Evolutionary conservation across 2,797 vertebrate genomes (phyloP).

Genomic region (Macropus fuliginosus): DNA sequence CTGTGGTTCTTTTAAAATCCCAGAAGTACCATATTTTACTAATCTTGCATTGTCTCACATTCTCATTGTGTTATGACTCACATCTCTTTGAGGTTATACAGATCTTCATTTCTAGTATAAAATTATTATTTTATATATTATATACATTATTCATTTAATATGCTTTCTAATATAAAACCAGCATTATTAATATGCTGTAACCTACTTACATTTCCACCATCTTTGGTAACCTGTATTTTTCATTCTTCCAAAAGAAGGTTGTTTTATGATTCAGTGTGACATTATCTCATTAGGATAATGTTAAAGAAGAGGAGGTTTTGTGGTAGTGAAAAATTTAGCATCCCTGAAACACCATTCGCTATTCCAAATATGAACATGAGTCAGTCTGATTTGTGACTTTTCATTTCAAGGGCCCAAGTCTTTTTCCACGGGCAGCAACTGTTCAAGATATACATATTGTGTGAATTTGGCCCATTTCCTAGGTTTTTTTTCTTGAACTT

Average conservation of each 20-base stretch:
- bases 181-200: background rate
- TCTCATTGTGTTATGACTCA: background rate
- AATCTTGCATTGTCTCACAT: background rate
- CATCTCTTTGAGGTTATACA: background rate
- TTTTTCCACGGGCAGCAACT: background rate
- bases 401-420: background rate
- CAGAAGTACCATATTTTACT: background rate
- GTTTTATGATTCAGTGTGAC: background rate
- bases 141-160: too few species aligned
- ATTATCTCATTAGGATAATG: background rate
- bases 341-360: background rate
- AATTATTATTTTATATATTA: background rate
- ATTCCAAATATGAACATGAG: background rate
- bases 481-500: background rate
- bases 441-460: background rate
- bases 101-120: background rate
- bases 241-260: background rate
- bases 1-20: background rate
- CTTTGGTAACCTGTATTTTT: background rate
- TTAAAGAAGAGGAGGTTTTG: background rate
- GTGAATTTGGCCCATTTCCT: background rate
- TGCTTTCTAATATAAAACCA: background rate
- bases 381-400: background rate
- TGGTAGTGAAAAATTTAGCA: background rate
- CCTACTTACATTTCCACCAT: background rate